Percentiles rank a stretch among this genome's conserved stretches.
Conservation (phyloP, 64 coral and sea anemone genomes). For the Montipora capricornis region DNA sequence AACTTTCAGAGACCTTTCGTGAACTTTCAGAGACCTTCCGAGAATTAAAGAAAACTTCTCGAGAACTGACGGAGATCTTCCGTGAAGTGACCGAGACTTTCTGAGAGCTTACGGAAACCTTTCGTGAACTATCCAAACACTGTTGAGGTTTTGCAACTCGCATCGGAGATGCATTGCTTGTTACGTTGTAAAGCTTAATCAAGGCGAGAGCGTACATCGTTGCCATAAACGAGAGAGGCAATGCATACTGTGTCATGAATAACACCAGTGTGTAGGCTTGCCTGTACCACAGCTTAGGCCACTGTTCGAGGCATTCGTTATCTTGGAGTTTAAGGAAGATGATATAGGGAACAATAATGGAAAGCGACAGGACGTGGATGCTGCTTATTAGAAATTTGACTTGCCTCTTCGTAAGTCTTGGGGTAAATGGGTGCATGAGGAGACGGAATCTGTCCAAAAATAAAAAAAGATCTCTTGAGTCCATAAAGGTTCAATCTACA, state of each 20-base stretch:
- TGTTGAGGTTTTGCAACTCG: conserved; percentile 6
- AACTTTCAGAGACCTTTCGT: not conserved
- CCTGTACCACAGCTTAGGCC: conserved; percentile 59
- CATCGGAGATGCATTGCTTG: conserved; percentile 37
- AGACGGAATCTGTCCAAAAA: conserved; percentile 35
- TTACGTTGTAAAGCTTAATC: conserved; percentile 48
- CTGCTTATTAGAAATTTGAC: conserved; percentile 47
- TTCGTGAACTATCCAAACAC: not conserved
- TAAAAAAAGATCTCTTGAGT: not conserved
- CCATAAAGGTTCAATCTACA: too few species aligned
- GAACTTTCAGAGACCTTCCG: not conserved
- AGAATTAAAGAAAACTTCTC: not conserved
- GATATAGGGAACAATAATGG: conserved; percentile 40
- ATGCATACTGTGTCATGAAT: conserved; percentile 61
- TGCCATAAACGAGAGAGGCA: conserved; percentile 68
- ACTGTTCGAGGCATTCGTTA: conserved; percentile 37
- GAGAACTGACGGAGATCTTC: not conserved
- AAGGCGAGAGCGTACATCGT: conserved; percentile 66
- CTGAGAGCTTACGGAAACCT: not conserved
- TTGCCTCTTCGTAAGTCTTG: conserved; percentile 60
- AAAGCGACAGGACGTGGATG: conserved; percentile 35
- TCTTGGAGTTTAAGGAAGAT: conserved; percentile 12
- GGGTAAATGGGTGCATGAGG: conserved; percentile 69
- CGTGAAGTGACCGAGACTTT: conserved; percentile 9
- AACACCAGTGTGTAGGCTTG: conserved; percentile 62